Evolutionary conservation across 2,888 invertebrate species (phyloP).

Genomic region (Lypha dubia): DNA sequence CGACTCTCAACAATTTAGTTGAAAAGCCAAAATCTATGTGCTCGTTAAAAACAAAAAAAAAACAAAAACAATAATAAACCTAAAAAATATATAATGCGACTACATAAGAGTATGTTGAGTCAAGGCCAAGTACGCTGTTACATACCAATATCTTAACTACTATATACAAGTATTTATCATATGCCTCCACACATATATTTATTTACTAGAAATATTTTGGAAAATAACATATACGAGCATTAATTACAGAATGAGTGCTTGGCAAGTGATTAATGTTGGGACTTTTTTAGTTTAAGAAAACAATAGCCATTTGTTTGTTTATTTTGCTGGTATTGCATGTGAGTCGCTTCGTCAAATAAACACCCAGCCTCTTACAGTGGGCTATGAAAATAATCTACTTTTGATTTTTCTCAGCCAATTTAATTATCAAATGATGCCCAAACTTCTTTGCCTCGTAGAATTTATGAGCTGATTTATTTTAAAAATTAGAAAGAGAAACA

Average conservation of each 20-base stretch:
- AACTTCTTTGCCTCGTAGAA: no score
- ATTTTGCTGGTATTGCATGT: slow-evolving; percentile 15
- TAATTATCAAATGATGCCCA: no score
- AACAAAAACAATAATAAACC: slow-evolving; percentile 4
- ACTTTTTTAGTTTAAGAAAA: slow-evolving; percentile 43
- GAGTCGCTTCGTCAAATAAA: neutral
- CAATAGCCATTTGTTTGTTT: slow-evolving; percentile 22
- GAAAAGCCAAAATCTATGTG: slow-evolving; percentile 33
- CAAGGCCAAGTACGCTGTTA: slow-evolving; percentile 69
- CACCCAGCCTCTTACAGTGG: slow-evolving; percentile 37
- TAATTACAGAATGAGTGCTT: slow-evolving; percentile 36
- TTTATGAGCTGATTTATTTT: no score
- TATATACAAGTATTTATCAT: neutral
- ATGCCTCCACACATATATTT: neutral
- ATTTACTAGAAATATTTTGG: neutral
- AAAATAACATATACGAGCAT: slow-evolving; percentile 31
- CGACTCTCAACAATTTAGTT: neutral
- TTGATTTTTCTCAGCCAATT: no score
- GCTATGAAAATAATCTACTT: neutral
- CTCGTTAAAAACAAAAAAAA: slow-evolving; percentile 21
- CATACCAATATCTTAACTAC: slow-evolving; percentile 40
- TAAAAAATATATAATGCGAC: slow-evolving; percentile 44
- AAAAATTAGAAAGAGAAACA: no score
- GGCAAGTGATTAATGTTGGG: slow-evolving; percentile 57
- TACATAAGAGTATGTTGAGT: slow-evolving; percentile 53